Percentiles rank a stretch among this genome's conserved stretches.
Evolutionary conservation across 1,140 invertebrate genomes (phyloP).

Genomic region (Brachionus rotundiformis): DNA sequence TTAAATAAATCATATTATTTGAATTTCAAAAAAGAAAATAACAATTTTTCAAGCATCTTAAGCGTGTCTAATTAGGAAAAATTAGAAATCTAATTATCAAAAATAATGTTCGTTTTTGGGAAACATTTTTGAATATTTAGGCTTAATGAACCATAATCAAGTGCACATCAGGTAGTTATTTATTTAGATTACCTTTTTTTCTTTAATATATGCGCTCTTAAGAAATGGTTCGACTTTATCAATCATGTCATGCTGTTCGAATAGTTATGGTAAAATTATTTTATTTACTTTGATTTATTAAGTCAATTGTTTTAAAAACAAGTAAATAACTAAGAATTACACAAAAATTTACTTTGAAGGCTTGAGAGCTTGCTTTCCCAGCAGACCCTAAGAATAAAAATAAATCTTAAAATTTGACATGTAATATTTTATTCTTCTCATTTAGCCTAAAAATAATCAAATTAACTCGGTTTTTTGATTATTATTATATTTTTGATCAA

Average conservation of each 20-base stretch:
- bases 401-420: conserved; percentile 1
- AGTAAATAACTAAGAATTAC: background rate
- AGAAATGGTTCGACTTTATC: background rate
- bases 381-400: background rate
- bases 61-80: conserved; percentile 28
- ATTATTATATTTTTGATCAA: background rate
- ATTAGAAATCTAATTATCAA: conserved; percentile 31
- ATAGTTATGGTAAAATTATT: background rate
- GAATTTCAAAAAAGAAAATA: conserved; percentile 38
- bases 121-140: conserved; percentile 17
- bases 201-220: background rate
- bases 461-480: background rate
- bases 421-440: background rate
- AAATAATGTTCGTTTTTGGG: conserved; percentile 8
- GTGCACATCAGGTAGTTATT: conserved; percentile 40
- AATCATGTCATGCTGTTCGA: conserved; percentile 12
- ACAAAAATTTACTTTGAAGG: background rate
- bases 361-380: background rate
- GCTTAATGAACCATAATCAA: conserved; percentile 3
- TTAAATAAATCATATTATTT: conserved; percentile 13
- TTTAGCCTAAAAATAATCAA: background rate
- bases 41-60: background rate
- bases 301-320: background rate
- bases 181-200: background rate
- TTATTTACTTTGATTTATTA: background rate